Base-by-base conservation (phyloP, 2,113 vertebrate genomes). In the Salvelinus fontinalis region DNA sequence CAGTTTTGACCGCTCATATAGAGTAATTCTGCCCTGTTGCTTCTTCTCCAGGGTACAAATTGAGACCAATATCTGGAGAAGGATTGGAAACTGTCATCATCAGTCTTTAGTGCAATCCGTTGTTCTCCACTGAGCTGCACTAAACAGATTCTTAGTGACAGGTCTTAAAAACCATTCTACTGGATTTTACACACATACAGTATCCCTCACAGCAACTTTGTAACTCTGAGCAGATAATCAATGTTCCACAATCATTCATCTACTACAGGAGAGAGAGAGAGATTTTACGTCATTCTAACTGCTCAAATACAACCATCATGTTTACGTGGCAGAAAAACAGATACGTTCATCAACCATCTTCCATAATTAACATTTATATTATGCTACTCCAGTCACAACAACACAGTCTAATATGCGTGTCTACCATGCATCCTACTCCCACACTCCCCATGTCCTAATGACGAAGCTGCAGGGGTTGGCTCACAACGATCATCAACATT, bases 11-110 rank as follows among this genome's bases (percentile, higher is more conserved):
- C 86, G 39, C 8, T 44, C 39, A 2, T 44, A 44, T 44, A 44
- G 39, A 44, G 39, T 44, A 44, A 44, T 12, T 11, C 39, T 74
- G 22, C 67, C 72, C 24, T 66, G 71, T 71, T 78, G 78, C 80
- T 82, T 87, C 79, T 85, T 89, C 86, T 89, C 85, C 79, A 79
- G 86, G 83, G 74, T 84, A 84, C 78, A 79, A 88, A 86, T 84
- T 80, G 73, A 89, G 85, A 89, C 71, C 78, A 75, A 87, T 88
- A 86, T 89, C 85, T 83, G 75, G 75, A 76, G 79, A 81, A 77
- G 74, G 78, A 83, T 84, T 84, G 75, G 77, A 70, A 76, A 71
- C 81, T 78, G 78, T 83, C 82, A 83, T 88, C 81, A 84, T 89
- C 78, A 84, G 80, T 81, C 78, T 71, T 88, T 85, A 84, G 74